Conservation (phyloP, 2,888 invertebrate species). For the Stenurella melanura region DNA sequence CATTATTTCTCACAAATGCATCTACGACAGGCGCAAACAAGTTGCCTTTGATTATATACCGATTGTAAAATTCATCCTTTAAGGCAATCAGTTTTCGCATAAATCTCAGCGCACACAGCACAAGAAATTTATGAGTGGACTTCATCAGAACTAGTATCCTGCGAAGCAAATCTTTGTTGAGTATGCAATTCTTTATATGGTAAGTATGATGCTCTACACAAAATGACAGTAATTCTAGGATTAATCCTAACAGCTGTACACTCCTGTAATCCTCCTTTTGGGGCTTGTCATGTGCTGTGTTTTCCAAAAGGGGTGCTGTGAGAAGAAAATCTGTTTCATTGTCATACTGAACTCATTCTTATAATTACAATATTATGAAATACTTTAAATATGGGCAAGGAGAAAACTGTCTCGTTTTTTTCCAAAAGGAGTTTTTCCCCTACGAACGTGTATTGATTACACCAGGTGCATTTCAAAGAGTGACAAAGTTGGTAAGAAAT, state of each 20-base stretch:
- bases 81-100: slow-evolving; percentile 97
- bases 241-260: slow-evolving; percentile 94
- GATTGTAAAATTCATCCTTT: slow-evolving; percentile 98
- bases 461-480: too few species aligned
- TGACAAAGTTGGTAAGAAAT: too few species aligned
- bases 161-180: slow-evolving; percentile 96
- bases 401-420: background rate
- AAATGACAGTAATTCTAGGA: slow-evolving; percentile 96
- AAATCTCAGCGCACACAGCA: slow-evolving; percentile 95
- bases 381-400: background rate
- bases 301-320: slow-evolving; percentile 92
- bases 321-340: slow-evolving; percentile 45
- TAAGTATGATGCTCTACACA: slow-evolving; percentile 99
- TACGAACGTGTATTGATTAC: too few species aligned
- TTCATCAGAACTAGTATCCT: slow-evolving; percentile 97
- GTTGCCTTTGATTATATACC: slow-evolving; percentile 95
- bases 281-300: slow-evolving; percentile 92
- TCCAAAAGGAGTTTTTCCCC: too few species aligned
- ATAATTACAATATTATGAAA: background rate
- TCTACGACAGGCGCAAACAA: slow-evolving; percentile 97
- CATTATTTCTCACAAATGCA: slow-evolving; percentile 96
- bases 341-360: slow-evolving; percentile 7
- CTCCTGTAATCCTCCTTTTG: slow-evolving; percentile 97
- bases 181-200: slow-evolving; percentile 98
- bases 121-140: slow-evolving; percentile 97